phyloP scores from a whole-genome alignment of 2,888 invertebrate genomes.

The Sylvicola cinctus region DNA sequence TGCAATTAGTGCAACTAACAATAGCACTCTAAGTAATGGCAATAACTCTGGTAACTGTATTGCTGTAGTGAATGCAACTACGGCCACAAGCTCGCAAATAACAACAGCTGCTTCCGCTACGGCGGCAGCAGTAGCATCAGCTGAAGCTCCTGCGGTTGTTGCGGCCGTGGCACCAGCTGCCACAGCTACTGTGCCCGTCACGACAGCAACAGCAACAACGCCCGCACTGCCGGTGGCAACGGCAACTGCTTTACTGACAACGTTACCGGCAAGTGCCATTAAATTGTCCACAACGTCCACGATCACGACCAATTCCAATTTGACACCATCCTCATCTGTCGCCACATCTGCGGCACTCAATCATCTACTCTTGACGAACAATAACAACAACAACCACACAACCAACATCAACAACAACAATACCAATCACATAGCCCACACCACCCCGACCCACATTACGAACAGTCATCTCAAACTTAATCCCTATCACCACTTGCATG shows the following conservation, averaged over 20 bases:
- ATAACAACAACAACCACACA: slow-evolving; percentile 6
- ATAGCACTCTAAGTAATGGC: slow-evolving; percentile 1
- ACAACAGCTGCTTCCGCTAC: not conserved
- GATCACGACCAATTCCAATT: slow-evolving; percentile 27
- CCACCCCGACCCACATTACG: slow-evolving; percentile 3
- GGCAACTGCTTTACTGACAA: not conserved
- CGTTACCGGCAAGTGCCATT: not conserved
- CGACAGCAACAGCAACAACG: slow-evolving; percentile 1
- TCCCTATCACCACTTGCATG: slow-evolving; percentile 16
- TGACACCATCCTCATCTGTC: slow-evolving; percentile 63
- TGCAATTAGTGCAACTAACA: slow-evolving; percentile 1
- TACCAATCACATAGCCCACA: slow-evolving; percentile 19
- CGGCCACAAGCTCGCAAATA: not conserved
- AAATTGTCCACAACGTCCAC: slow-evolving; percentile 29
- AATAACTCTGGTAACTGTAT: not conserved
- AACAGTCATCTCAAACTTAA: slow-evolving; percentile 6
- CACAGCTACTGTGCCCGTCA: not conserved
- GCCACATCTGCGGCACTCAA: slow-evolving; percentile 24
- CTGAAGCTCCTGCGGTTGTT: slow-evolving; percentile 2
- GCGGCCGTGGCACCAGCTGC: not conserved
- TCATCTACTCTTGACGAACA: slow-evolving; percentile 15
- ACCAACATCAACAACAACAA: slow-evolving; percentile 26
- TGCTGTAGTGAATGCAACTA: slow-evolving; percentile 2
- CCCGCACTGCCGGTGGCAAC: not conserved
- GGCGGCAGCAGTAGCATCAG: slow-evolving; percentile 1